A percentile compares a stretch with the other conserved stretches of the same genome.
Evolutionary conservation across 2,888 invertebrate genomes (phyloP).

Genomic region (Osedax frankpressi): DNA sequence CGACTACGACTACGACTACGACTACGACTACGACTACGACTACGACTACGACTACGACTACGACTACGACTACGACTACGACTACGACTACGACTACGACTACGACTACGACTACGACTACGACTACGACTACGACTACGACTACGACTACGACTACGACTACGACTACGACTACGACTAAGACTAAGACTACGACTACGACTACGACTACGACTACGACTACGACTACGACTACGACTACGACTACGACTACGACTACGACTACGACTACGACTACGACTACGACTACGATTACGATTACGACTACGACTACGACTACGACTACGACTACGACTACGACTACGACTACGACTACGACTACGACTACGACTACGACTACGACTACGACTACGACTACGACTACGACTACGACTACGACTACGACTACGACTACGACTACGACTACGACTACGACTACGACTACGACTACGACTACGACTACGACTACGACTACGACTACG

Average conservation of each 20-base stretch:
- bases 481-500: slow-evolving; percentile 3
- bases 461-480: slow-evolving; percentile 5
- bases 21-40: slow-evolving; percentile 5
- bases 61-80: slow-evolving; percentile 3
- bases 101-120: slow-evolving; percentile 5
- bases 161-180: slow-evolving; percentile 5
- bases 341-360: slow-evolving; percentile 5
- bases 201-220: slow-evolving; percentile 7
- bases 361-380: slow-evolving; percentile 5
- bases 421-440: slow-evolving; percentile 5
- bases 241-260: slow-evolving; percentile 1
- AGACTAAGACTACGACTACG: background rate
- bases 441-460: slow-evolving; percentile 4
- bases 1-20: slow-evolving; percentile 1
- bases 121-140: slow-evolving; percentile 3
- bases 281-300: slow-evolving; percentile 5
- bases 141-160: slow-evolving; percentile 4
- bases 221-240: slow-evolving; percentile 7
- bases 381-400: slow-evolving; percentile 4
- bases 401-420: slow-evolving; percentile 5
- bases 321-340: slow-evolving; percentile 5
- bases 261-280: slow-evolving; percentile 4
- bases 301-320: slow-evolving; percentile 5
- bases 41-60: slow-evolving; percentile 7
- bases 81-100: slow-evolving; percentile 5